phyloP scores from a whole-genome alignment of 1,140 invertebrate species.

The Colletes gigas region DNA sequence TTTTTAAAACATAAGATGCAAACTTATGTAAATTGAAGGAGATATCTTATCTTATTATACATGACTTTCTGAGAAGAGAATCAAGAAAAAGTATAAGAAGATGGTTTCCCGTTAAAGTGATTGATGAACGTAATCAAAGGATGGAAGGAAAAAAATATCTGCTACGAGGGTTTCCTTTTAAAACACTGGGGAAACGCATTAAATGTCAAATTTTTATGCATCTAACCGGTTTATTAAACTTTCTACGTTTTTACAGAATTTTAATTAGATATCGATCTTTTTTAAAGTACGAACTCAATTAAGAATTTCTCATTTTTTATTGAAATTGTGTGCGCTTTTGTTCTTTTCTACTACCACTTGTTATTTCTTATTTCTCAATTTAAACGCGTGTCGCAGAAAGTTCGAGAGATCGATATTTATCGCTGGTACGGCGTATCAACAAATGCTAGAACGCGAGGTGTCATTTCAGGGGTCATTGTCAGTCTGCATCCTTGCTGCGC shows the following conservation, averaged over 20 bases:
- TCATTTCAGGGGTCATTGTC: constrained; percentile 28
- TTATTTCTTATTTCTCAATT: background rate
- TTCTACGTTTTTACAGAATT: no score
- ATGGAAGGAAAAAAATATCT: background rate
- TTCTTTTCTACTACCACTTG: background rate
- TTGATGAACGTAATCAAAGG: constrained; percentile 30
- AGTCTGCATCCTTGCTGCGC: constrained; percentile 4
- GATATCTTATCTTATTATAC: background rate
- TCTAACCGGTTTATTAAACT: no score
- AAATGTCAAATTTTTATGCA: no score
- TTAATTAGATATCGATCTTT: background rate
- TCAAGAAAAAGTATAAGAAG: background rate
- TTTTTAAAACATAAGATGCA: background rate
- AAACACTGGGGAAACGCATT: background rate
- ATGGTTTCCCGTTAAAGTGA: constrained; percentile 1
- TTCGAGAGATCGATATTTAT: constrained; percentile 13
- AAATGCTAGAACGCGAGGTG: background rate
- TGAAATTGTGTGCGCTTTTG: background rate
- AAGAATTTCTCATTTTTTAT: background rate
- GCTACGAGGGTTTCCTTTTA: background rate
- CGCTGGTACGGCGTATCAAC: background rate
- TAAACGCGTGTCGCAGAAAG: background rate
- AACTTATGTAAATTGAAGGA: background rate
- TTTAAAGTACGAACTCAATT: background rate
- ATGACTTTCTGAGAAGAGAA: background rate